Percentiles rank a stretch among this genome's conserved stretches.
Evolutionary conservation across 2,888 invertebrate genomes (phyloP).

Genomic region (Nomada lathburiana): DNA sequence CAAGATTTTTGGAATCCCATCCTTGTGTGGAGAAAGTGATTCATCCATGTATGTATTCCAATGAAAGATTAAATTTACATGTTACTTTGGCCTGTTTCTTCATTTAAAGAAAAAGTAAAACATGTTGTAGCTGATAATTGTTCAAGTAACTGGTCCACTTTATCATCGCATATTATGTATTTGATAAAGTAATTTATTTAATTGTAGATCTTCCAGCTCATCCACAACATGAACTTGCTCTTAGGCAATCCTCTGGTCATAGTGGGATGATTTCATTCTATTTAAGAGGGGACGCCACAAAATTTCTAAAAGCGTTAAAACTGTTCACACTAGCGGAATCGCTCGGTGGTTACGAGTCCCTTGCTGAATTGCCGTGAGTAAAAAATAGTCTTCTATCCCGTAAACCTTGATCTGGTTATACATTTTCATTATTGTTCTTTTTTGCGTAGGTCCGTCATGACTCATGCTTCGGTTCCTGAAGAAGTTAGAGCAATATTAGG

Average conservation of each 20-base stretch:
- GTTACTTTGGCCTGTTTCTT: constrained; percentile 6
- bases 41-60: constrained; percentile 89
- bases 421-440: constrained; percentile 2
- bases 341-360: constrained; percentile 97
- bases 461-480: constrained; percentile 95
- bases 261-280: constrained; percentile 97
- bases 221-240: constrained; percentile 92
- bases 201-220: constrained; percentile 91
- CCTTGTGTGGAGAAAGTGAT: constrained; percentile 91
- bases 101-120: not conserved
- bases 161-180: not conserved
- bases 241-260: constrained; percentile 93
- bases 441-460: constrained; percentile 92
- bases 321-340: constrained; percentile 96
- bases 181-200: constrained; percentile 3
- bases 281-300: constrained; percentile 91
- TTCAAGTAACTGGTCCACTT: not conserved
- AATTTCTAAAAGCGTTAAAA: constrained; percentile 91
- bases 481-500: constrained; percentile 90
- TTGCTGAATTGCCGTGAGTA: constrained; percentile 96
- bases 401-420: not conserved
- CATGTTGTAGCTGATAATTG: not conserved
- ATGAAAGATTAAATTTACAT: constrained; percentile 6
- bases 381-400: constrained; percentile 22
- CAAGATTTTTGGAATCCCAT: constrained; percentile 92